A percentile compares a stretch with the other conserved stretches of the same genome.
Evolutionary conservation across 2,113 vertebrate species (phyloP).

Genomic region (Sorex fumeus): DNA sequence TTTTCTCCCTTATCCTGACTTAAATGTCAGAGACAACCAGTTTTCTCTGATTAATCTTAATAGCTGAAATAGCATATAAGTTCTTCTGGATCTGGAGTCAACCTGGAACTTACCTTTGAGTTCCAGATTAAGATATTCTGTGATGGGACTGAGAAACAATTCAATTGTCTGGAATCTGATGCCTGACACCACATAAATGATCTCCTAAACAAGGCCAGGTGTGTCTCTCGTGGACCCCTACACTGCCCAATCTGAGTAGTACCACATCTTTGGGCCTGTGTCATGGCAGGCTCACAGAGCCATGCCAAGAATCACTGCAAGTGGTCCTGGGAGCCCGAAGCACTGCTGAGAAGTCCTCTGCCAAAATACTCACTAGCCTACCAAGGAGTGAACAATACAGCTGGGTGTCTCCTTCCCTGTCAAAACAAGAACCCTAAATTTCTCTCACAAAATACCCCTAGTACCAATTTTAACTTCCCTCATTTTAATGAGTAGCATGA

Average conservation of each 20-base stretch:
- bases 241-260: no score
- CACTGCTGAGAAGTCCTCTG: no score
- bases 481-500: constrained; percentile 4
- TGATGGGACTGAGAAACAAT: background rate
- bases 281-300: background rate
- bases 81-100: background rate
- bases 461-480: background rate
- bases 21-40: background rate
- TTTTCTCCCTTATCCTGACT: background rate
- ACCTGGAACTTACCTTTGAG: background rate
- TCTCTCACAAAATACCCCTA: background rate
- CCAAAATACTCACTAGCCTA: background rate
- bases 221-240: no score
- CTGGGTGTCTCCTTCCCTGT: background rate
- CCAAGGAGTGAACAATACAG: background rate
- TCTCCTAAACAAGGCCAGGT: no score
- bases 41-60: background rate
- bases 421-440: background rate
- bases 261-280: no score
- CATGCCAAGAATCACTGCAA: no score
- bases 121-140: background rate
- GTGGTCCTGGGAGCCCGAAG: no score
- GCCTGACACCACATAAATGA: no score
- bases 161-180: no score
- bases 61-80: background rate